Percentiles rank a stretch among this genome's conserved stretches.
These are phyloP conservation scores for Chlamydotis undulata DNA, from an alignment of 2,113 vertebrate species.

Conservation along the genomic window DNA sequence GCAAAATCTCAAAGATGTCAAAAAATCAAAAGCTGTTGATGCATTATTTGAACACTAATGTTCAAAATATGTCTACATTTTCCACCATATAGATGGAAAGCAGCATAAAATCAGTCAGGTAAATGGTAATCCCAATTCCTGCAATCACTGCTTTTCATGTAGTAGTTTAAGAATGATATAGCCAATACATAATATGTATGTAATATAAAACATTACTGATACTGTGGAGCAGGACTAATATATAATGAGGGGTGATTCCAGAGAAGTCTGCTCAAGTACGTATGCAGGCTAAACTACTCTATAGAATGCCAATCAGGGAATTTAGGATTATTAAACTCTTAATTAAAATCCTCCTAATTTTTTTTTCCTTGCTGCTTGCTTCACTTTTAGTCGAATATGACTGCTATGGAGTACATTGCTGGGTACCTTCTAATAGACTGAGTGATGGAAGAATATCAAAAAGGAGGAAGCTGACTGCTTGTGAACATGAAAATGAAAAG, in stretches of 20 bases:
- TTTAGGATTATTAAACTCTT: neutral
- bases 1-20: neutral
- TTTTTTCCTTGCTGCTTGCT: neutral
- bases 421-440: neutral
- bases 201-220: neutral
- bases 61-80: neutral
- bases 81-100: neutral
- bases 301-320: neutral
- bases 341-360: neutral
- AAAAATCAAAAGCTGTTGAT: neutral
- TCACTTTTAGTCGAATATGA: neutral
- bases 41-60: neutral
- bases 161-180: neutral
- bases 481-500: neutral
- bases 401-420: neutral
- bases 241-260: neutral
- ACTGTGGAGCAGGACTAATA: neutral
- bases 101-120: neutral
- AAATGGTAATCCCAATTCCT: neutral
- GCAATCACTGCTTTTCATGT: neutral
- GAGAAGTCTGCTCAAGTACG: neutral
- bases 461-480: neutral
- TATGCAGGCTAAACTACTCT: neutral
- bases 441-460: neutral
- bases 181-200: neutral